Base-by-base conservation (phyloP, 1,140 invertebrate genomes). In the Eufriesea mexicana region DNA sequence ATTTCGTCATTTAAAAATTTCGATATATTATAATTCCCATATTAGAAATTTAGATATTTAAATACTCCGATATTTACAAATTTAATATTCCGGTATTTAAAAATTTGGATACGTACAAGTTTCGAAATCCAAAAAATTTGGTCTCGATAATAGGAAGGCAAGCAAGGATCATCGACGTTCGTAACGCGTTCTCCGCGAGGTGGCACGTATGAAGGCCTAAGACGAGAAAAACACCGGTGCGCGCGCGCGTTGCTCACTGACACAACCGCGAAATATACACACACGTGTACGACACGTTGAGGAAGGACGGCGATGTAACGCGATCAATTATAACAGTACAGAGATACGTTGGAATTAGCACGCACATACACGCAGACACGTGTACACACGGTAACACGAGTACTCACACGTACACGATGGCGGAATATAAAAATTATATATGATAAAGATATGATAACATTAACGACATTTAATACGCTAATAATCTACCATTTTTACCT, bases 381-480 rank as follows among this genome's bases (percentile, higher is more conserved):
- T 12, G 79, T 54, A 83, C 57, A 49, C 66, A 59, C 55, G 59
- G 35, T 35, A 35, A 35, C 35, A 35, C 35, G 35, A 35, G 35
- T 35, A 35, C 35, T 35, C 47, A 71, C 55, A 70, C 64, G 47
- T 54, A 71, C 59, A 83, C 68, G 54, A 79, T 59, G 51, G 28
- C 71, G 51, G 72, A 76, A 85, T 70, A 75, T 71, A 77, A 35
- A 28, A 73, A 89, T 83, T 90, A 86, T 78, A 88, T 85, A 84
- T 71, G 62, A 83, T 84, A 86, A 86, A 85, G 23, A 16, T 18
- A 86, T 76, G 76, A 82, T 85, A 83, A 89, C 86, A 89, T 89
- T 88, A 85, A 85, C 82, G 85, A 85, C 73, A 86, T 85, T 86
- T 87, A 87, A 87, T 89, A 90, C 64, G 79, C 85, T 90, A 88